These are phyloP conservation scores for Malurus elegans DNA, from an alignment of 2,113 vertebrate genomes.

Conservation along the genomic window DNA sequence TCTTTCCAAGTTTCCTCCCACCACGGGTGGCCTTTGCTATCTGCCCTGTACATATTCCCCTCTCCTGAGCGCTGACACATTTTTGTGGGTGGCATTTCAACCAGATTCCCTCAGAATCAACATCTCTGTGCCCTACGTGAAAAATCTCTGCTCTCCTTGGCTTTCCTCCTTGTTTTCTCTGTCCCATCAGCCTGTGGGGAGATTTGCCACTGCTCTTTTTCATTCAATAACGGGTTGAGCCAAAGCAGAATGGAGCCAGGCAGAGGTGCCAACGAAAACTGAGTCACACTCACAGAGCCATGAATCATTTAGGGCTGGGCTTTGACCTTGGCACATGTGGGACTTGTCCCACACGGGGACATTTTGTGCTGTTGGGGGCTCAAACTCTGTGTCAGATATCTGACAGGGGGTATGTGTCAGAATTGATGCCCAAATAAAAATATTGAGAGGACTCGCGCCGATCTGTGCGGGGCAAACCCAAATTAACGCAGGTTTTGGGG, in stretches of 20 bases:
- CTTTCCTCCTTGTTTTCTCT: background rate
- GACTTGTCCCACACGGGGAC: background rate
- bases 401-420: background rate
- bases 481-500: background rate
- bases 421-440: background rate
- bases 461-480: background rate
- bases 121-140: background rate
- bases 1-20: background rate
- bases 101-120: background rate
- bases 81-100: background rate
- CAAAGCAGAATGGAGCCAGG: background rate
- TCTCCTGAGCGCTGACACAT: fast-evolving
- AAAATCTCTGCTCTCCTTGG: background rate
- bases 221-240: background rate
- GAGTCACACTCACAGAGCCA: background rate
- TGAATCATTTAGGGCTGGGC: slow-evolving; percentile 7
- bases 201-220: background rate
- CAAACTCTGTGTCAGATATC: background rate
- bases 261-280: background rate
- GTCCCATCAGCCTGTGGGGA: background rate
- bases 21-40: background rate
- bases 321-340: background rate
- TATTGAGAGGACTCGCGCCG: background rate
- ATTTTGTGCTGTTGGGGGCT: background rate
- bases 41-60: background rate